phyloP scores from a whole-genome alignment of 2,797 vertebrate species.

The Catharus ustulatus region DNA sequence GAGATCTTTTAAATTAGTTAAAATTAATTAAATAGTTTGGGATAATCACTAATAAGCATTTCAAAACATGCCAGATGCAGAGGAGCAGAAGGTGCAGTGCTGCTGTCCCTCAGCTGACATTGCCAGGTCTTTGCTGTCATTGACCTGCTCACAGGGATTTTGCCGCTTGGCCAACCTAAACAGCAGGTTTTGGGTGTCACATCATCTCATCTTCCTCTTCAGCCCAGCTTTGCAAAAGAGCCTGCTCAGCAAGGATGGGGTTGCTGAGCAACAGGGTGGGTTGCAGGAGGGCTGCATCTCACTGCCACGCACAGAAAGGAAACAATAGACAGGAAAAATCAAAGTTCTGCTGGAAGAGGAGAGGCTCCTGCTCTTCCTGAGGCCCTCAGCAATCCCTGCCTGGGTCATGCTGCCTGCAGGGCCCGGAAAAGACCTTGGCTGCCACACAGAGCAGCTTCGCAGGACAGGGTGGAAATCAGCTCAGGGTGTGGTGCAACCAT shows the following conservation, averaged over 20 bases:
- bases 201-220: background rate
- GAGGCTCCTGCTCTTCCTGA: conserved; percentile 25
- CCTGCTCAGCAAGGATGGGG: background rate
- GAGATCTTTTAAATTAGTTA: background rate
- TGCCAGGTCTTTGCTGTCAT: background rate
- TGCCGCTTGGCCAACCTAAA: background rate
- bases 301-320: background rate
- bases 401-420: background rate
- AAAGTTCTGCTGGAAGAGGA: conserved; percentile 24
- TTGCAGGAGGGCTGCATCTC: background rate
- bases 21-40: background rate
- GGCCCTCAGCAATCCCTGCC: background rate
- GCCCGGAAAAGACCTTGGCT: conserved; percentile 9
- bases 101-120: background rate
- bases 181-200: background rate
- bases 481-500: conserved; percentile 25
- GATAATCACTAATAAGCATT: background rate
- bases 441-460: fast-evolving
- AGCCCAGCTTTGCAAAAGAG: background rate
- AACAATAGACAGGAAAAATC: conserved; percentile 16
- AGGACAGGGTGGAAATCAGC: conserved; percentile 29
- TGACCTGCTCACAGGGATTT: background rate
- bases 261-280: conserved; percentile 45
- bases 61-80: background rate
- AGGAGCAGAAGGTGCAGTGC: background rate